A percentile compares a stretch with the other conserved stretches of the same genome.
phyloP scores from a whole-genome alignment of 2,113 vertebrate species.

The Elgaria multicarinata region DNA sequence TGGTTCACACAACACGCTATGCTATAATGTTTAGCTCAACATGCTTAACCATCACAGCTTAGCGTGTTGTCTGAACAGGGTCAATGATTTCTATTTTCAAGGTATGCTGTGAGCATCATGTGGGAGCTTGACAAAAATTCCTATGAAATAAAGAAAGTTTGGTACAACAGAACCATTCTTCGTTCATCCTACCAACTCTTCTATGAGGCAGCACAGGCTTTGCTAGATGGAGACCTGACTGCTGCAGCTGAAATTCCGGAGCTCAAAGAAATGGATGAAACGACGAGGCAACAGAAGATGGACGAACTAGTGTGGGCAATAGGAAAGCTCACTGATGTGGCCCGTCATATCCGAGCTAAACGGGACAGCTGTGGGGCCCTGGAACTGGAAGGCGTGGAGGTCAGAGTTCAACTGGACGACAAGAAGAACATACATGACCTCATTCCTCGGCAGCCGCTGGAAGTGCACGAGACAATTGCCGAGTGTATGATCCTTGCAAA shows the following conservation, averaged over 20 bases:
- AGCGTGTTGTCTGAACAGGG: no score
- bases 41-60: no score
- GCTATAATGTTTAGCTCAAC: no score
- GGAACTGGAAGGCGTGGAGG: slow-evolving; percentile 92
- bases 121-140: slow-evolving; percentile 89
- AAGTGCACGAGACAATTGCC: slow-evolving; percentile 93
- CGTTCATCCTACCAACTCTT: slow-evolving; percentile 92
- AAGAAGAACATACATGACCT: slow-evolving; percentile 89
- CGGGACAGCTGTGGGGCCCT: slow-evolving; percentile 87
- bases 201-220: slow-evolving; percentile 90
- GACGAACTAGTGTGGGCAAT: slow-evolving; percentile 82
- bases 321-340: slow-evolving; percentile 82
- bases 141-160: slow-evolving; percentile 77
- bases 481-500: slow-evolving; percentile 99
- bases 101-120: slow-evolving; percentile 92
- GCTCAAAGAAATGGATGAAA: slow-evolving; percentile 69
- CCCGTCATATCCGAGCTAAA: slow-evolving; percentile 80
- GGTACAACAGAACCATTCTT: slow-evolving; percentile 86
- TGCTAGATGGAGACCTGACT: slow-evolving; percentile 81
- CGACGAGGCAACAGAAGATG: slow-evolving; percentile 67
- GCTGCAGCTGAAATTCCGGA: slow-evolving; percentile 79
- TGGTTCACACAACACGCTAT: no score
- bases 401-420: slow-evolving; percentile 88
- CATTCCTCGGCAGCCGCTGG: slow-evolving; percentile 90
- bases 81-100: slow-evolving; percentile 65